These are phyloP conservation scores for Trilocha varians DNA, from an alignment of 2,888 invertebrate genomes.

Conservation along the genomic window DNA sequence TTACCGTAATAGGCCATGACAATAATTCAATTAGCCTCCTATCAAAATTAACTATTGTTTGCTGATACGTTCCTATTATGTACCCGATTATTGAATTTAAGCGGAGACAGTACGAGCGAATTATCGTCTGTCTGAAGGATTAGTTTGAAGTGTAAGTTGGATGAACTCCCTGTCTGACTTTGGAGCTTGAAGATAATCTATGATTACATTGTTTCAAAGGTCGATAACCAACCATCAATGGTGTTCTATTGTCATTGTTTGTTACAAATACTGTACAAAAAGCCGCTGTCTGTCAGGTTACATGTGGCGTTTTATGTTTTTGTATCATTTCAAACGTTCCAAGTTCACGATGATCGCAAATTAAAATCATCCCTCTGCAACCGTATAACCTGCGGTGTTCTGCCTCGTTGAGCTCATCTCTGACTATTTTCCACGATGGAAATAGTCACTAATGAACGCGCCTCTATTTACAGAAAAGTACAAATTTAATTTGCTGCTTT, in stretches of 20 bases:
- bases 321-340: too few species aligned
- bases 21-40: constrained; percentile 27
- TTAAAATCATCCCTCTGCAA: constrained; percentile 31
- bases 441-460: constrained; percentile 52
- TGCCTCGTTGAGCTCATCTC: constrained; percentile 33
- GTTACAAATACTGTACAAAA: neutral
- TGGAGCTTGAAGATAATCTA: neutral
- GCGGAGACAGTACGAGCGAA: constrained; percentile 6
- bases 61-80: constrained; percentile 19
- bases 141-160: neutral
- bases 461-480: constrained; percentile 25
- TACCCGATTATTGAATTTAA: constrained; percentile 19
- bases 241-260: neutral
- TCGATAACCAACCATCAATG: neutral
- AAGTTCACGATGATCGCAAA: constrained; percentile 12
- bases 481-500: constrained; percentile 17
- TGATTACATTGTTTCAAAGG: neutral
- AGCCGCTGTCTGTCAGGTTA: too few species aligned
- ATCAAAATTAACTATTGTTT: constrained; percentile 30
- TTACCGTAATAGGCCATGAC: constrained; percentile 22
- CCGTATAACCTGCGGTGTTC: constrained; percentile 28
- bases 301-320: too few species aligned
- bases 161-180: neutral
- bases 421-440: constrained; percentile 38
- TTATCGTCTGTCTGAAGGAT: neutral